phyloP scores from a whole-genome alignment of 2,797 vertebrate species.

The Muscicapa striata region DNA sequence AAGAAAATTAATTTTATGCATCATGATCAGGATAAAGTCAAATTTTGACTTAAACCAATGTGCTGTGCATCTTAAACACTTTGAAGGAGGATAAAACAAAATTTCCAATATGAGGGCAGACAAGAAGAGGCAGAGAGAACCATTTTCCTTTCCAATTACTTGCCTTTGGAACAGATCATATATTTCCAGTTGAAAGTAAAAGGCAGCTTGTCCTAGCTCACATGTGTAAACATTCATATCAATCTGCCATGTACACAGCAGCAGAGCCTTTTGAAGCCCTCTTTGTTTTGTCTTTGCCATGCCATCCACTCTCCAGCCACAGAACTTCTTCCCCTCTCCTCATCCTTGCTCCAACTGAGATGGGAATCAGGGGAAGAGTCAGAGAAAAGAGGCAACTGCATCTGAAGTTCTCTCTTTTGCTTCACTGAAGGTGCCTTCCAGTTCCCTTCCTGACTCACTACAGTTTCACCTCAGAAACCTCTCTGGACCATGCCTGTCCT shows the following conservation, averaged over 20 bases:
- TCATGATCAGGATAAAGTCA: neutral
- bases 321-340: neutral
- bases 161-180: neutral
- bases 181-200: neutral
- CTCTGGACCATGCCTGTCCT: neutral
- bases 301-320: neutral
- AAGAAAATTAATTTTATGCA: neutral
- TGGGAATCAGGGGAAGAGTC: neutral
- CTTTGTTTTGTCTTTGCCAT: neutral
- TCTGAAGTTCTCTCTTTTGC: neutral
- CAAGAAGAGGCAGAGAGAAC: neutral
- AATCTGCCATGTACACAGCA: rapidly evolving
- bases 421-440: neutral
- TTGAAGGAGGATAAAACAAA: neutral
- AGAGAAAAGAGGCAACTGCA: neutral
- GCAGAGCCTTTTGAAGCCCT: neutral
- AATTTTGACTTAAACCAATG: neutral
- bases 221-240: neutral
- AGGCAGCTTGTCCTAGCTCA: neutral
- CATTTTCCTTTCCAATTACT: neutral
- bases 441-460: neutral
- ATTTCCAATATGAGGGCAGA: neutral
- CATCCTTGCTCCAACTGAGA: neutral
- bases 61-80: neutral
- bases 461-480: neutral